phyloP scores from a whole-genome alignment of 2,797 vertebrate genomes.

The Fratercula arctica region DNA sequence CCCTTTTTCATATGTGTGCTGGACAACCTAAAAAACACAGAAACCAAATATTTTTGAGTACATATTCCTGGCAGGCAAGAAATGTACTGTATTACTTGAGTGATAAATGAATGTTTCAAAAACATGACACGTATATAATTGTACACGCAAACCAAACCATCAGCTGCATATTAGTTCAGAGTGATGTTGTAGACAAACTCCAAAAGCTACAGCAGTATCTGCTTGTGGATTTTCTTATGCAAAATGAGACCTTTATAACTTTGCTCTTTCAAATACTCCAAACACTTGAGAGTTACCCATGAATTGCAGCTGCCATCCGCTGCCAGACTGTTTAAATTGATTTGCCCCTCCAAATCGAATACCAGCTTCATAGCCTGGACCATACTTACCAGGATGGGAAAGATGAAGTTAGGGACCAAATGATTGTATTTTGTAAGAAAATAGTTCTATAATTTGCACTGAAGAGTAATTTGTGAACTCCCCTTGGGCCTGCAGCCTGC shows the following conservation, averaged over 20 bases:
- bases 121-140: neutral
- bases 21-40: neutral
- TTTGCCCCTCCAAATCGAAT: neutral
- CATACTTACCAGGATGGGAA: neutral
- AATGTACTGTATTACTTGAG: neutral
- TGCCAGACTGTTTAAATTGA: neutral
- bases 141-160: conserved; percentile 8
- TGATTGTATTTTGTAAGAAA: neutral
- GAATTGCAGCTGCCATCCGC: neutral
- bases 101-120: conserved; percentile 19
- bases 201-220: neutral
- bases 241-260: neutral
- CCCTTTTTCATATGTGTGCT: neutral
- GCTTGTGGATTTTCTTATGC: neutral
- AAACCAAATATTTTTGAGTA: neutral
- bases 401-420: neutral
- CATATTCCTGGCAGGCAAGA: neutral
- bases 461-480: neutral
- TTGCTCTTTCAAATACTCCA: neutral
- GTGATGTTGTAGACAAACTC: neutral
- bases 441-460: neutral
- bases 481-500: too few relatives aligned
- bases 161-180: neutral
- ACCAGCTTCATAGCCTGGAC: neutral
- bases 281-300: neutral